phyloP scores from a whole-genome alignment of 2,797 vertebrate species.

The Trematomus bernacchii region DNA sequence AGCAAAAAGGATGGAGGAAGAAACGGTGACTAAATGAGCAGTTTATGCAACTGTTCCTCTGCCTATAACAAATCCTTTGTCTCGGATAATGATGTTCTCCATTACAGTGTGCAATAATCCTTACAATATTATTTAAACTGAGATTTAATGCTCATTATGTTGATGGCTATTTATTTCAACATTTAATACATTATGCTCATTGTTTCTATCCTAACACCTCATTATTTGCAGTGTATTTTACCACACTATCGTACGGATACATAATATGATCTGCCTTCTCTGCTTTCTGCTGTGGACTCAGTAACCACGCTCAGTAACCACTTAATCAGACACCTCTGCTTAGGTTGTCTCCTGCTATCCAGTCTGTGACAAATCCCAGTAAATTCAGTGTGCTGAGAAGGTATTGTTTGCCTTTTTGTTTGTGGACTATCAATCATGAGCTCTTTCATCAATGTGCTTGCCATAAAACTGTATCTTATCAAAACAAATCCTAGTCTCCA shows the following conservation, averaged over 20 bases:
- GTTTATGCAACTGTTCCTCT: conserved; percentile 15
- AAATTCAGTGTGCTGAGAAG: conserved; percentile 11
- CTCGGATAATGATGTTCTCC: conserved; percentile 4
- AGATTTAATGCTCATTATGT: conserved; percentile 31
- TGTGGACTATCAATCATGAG: conserved; percentile 14
- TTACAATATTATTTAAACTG: conserved; percentile 29
- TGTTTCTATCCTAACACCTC: conserved; percentile 46
- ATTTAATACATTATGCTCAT: conserved; percentile 36
- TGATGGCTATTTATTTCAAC: conserved; percentile 37
- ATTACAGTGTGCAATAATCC: conserved; percentile 20
- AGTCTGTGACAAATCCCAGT: conserved; percentile 26
- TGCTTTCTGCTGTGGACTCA: conserved; percentile 24
- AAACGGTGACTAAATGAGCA: conserved; percentile 22
- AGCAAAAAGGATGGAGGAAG: conserved; percentile 9
- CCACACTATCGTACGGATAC: conserved; percentile 13
- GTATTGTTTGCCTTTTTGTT: conserved; percentile 7
- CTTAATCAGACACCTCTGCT: conserved; percentile 44
- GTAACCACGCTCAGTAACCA: conserved; percentile 11
- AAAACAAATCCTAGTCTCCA: not conserved
- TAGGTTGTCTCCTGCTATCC: conserved; percentile 28
- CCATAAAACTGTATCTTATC: not conserved
- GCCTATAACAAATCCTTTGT: conserved; percentile 23
- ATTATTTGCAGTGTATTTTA: conserved; percentile 46
- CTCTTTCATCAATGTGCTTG: not conserved
- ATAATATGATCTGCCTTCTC: conserved; percentile 33